Evolutionary conservation across 2,113 vertebrate genomes (phyloP).

Genomic region (Malurus elegans): DNA sequence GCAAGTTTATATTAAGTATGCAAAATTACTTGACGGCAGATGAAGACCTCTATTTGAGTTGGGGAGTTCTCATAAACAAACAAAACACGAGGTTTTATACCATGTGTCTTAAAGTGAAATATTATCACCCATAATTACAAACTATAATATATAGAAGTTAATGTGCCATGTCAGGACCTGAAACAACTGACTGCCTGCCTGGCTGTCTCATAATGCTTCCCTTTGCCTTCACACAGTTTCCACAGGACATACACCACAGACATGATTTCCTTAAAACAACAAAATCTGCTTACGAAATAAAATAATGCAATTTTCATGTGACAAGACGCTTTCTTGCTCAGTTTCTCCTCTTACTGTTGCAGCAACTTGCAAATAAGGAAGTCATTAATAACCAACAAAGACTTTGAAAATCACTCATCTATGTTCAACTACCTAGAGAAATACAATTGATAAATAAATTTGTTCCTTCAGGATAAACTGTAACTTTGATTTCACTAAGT

Average conservation of each 20-base stretch:
- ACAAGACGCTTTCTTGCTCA: background rate
- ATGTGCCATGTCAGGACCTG: background rate
- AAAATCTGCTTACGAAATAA: background rate
- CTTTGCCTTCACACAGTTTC: background rate
- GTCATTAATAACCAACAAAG: background rate
- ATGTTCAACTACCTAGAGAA: background rate
- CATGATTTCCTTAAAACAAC: background rate
- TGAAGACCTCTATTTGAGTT: background rate
- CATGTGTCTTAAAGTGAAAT: background rate
- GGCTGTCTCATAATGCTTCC: background rate
- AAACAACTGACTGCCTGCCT: background rate
- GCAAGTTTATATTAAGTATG: background rate
- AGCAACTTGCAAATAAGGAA: background rate
- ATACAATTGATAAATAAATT: background rate
- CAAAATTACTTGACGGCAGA: background rate
- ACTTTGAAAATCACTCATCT: background rate
- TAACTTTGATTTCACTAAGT: background rate
- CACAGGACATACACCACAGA: background rate
- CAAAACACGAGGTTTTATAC: background rate
- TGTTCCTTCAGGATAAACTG: background rate
- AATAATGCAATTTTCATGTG: background rate
- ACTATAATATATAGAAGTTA: background rate
- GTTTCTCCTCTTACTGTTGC: background rate
- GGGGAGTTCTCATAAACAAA: background rate
- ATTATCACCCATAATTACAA: background rate